These are phyloP conservation scores for Eupithecia tripunctaria DNA, from an alignment of 2,888 invertebrate species.

Conservation along the genomic window DNA sequence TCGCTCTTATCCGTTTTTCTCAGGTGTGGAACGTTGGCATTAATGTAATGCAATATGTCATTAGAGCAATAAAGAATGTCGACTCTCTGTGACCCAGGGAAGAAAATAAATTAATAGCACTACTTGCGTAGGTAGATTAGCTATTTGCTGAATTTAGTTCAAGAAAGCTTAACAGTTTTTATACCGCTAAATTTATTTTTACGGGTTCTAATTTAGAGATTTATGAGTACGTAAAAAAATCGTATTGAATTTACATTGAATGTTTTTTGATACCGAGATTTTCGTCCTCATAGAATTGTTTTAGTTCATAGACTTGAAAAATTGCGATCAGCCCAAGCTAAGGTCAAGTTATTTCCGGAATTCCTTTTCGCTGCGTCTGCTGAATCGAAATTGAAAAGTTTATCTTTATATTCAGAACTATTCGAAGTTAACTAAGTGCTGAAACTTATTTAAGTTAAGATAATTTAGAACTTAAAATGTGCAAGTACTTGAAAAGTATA, in stretches of 20 bases:
- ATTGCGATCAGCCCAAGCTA: slow-evolving; percentile 50
- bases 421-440: not conserved
- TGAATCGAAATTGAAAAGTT: slow-evolving; percentile 73
- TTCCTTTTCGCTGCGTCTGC: slow-evolving; percentile 67
- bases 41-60: not conserved
- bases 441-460: not conserved
- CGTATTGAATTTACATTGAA: no score
- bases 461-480: not conserved
- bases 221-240: slow-evolving; percentile 50
- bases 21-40: slow-evolving; percentile 21
- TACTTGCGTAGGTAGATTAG: not conserved
- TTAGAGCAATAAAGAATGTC: slow-evolving; percentile 4
- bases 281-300: slow-evolving; percentile 42
- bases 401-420: slow-evolving; percentile 68
- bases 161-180: not conserved
- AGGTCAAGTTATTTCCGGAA: slow-evolving; percentile 60
- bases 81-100: not conserved
- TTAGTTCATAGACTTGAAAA: slow-evolving; percentile 52
- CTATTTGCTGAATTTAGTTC: not conserved
- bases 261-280: no score
- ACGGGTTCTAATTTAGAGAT: no score
- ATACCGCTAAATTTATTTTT: no score
- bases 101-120: not conserved
- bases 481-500: not conserved
- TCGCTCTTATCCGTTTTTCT: slow-evolving; percentile 17